Conservation (phyloP, 2,888 invertebrate species). For the Apodemia duryi region DNA sequence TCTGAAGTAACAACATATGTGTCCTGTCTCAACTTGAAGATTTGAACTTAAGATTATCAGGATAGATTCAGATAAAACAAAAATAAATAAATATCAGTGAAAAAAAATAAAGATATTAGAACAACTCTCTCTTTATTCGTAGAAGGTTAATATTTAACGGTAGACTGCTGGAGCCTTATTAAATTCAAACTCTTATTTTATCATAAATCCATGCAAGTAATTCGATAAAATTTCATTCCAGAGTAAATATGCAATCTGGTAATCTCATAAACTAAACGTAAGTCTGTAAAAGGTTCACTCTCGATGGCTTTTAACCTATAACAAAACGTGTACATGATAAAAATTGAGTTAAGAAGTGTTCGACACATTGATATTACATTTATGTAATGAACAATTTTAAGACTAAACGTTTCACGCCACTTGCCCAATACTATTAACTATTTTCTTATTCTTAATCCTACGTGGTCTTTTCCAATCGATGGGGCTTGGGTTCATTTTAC, state of each 20-base stretch:
- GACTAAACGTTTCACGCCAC: no score
- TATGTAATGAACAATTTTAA: not conserved
- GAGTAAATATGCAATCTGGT: not conserved
- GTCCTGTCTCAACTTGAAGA: no score
- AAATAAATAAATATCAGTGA: no score
- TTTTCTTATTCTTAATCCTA: no score
- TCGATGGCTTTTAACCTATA: constrained; percentile 11
- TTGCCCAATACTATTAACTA: no score
- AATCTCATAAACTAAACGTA: constrained; percentile 8
- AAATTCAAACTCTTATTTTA: not conserved
- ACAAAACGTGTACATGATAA: constrained; percentile 2
- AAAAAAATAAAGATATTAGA: no score
- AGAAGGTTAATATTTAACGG: not conserved
- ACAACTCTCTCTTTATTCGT: no score
- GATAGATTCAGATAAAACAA: no score
- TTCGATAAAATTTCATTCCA: not conserved
- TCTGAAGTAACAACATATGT: no score
- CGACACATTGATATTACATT: constrained; percentile 7
- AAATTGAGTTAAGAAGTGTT: constrained; percentile 13
- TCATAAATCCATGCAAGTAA: not conserved
- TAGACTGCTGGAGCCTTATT: not conserved
- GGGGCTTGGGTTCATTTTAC: no score
- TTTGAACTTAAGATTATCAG: no score
- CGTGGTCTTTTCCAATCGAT: no score
- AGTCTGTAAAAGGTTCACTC: constrained; percentile 9